Percentiles rank a stretch among this genome's conserved stretches.
These are phyloP conservation scores for Platygyra sinensis DNA, from an alignment of 64 coral and sea anemone species.

Conservation along the genomic window DNA sequence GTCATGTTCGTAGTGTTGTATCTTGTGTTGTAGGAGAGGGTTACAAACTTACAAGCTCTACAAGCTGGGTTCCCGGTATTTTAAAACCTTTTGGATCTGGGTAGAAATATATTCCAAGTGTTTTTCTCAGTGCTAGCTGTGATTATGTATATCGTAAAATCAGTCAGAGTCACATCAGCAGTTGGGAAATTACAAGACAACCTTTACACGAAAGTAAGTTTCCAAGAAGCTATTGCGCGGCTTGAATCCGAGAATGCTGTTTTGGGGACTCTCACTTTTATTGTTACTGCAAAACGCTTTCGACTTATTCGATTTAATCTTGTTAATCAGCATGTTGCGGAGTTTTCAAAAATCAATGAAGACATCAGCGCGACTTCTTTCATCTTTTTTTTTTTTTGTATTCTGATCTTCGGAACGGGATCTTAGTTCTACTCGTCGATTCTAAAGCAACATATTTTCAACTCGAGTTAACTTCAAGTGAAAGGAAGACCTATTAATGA, in stretches of 20 bases:
- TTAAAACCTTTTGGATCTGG: conserved; percentile 32
- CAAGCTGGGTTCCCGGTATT: conserved; percentile 3
- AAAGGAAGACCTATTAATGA: not conserved
- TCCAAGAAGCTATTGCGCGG: conserved; percentile 1
- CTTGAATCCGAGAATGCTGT: conserved; percentile 1
- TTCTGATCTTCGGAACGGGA: conserved; percentile 14
- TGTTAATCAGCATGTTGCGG: too few relatives aligned
- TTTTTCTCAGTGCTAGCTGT: too few relatives aligned
- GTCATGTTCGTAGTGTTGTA: too few relatives aligned
- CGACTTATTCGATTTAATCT: conserved; percentile 36
- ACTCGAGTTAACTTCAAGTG: conserved; percentile 5
- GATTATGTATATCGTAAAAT: too few relatives aligned
- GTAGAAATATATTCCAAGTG: conserved; percentile 26
- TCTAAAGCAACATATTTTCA: conserved; percentile 4
- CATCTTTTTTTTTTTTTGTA: not conserved
- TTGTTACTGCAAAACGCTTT: conserved; percentile 17
- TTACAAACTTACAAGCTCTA: conserved; percentile 43
- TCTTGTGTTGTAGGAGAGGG: conserved; percentile 28
- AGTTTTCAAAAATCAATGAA: conserved; percentile 15
- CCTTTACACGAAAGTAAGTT: conserved; percentile 13
- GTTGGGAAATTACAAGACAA: not conserved
- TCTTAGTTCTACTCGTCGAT: too few relatives aligned
- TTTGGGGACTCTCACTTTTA: conserved; percentile 15
- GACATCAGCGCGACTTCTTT: not conserved
- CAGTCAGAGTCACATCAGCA: not conserved